Percentiles rank a stretch among this genome's conserved stretches.
Conservation (phyloP, 2,888 invertebrate species). For the Ophion costatus region DNA sequence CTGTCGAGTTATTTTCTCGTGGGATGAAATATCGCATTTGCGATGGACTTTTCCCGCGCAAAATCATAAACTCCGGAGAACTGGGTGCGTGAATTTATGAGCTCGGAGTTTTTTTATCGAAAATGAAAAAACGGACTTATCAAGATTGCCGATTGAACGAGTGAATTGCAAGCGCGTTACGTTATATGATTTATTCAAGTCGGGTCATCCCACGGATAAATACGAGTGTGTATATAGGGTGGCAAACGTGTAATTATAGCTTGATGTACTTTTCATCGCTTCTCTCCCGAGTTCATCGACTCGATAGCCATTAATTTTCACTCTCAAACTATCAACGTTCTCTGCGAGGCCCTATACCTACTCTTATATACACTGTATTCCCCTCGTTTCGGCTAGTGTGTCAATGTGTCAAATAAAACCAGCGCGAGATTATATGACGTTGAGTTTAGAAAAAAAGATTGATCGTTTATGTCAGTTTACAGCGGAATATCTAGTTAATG, state of each 20-base stretch:
- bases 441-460: no score
- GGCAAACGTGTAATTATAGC: slow-evolving; percentile 14
- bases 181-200: slow-evolving; percentile 22
- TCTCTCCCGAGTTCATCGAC: slow-evolving; percentile 19
- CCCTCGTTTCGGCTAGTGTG: no score
- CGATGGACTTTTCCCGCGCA: no score
- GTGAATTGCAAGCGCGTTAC: slow-evolving; percentile 26
- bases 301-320: slow-evolving; percentile 25
- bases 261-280: slow-evolving; percentile 14
- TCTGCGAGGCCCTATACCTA: neutral
- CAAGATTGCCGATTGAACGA: slow-evolving; percentile 35
- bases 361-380: no score
- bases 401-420: neutral
- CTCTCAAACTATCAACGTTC: slow-evolving; percentile 2
- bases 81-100: no score
- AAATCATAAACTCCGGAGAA: no score
- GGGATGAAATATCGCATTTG: no score
- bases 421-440: no score
- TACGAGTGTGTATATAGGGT: neutral
- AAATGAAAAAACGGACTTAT: slow-evolving; percentile 23
- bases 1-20: no score
- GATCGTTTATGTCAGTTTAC: no score
- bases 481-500: no score
- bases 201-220: neutral
- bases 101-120: slow-evolving; percentile 19